Base-by-base conservation (phyloP, 2,797 vertebrate genomes). In the Coregonus sp. region DNA sequence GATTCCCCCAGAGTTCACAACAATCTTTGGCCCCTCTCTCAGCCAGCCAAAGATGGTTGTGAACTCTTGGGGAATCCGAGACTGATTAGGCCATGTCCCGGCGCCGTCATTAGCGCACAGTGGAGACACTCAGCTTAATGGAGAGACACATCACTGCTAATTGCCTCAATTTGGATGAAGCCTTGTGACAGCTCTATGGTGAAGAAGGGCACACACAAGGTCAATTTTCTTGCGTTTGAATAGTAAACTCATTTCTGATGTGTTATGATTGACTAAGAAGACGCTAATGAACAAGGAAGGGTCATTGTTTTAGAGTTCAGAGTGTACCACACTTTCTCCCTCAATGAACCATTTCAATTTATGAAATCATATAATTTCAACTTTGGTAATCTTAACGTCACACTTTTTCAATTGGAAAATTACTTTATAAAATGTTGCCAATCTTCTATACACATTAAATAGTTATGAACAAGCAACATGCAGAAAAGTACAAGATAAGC, bases 231-330 rank as follows among this genome's bases (percentile, higher is more conserved):
- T 90, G 89, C 86, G 87, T 86, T 90, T 91, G 83, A 82, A 92
- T 89, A 89, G 87, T 85, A 78, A 87, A 88, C 91, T 91, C 84
- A 82, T 91, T 90, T 93, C 89, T 93, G 92, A 94, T 92, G 89
- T 85, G 88, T 83, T 77, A 88, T 84, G 84, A 94, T 86, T 91
- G 86, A 94, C 86, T 84, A 84, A 89, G 83, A 78, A 90, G 84
- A 88, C 91, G 85, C 87, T 93, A 92, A 93, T 87, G 86, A 91
- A 91, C 80, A 82, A 88, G 86, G 83, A 92, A 90, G 89, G 90
- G 80, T 91, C 84, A 89, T 93, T 94, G 91, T 91, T 89, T 84
- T 85, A 80, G 86, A 81, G 89, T 92, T 94, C 90, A 88, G 83
- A 78, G 89, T 89, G 88, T 86, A 89, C 81, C 84, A 81, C 78